These are phyloP conservation scores for Rhinopomastus cyanomelas DNA, from an alignment of 2,113 vertebrate genomes.

Conservation along the genomic window DNA sequence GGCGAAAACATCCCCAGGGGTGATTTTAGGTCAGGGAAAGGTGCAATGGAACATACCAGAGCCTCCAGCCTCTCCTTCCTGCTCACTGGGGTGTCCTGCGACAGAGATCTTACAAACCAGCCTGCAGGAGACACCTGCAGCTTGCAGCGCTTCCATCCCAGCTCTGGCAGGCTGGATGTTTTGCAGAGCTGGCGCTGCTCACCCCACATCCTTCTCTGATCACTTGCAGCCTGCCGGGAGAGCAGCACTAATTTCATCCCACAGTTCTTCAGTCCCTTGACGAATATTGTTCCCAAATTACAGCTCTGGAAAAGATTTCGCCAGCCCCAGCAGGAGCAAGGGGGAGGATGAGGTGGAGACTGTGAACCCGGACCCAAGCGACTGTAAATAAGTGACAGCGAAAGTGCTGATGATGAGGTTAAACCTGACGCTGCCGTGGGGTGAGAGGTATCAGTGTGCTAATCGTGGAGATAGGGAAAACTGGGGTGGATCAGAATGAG, in stretches of 20 bases:
- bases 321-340: neutral
- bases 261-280: constrained; percentile 40
- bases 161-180: neutral
- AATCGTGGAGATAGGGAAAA: no score
- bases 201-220: neutral
- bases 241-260: constrained; percentile 27
- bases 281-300: constrained; percentile 31
- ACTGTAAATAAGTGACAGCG: neutral
- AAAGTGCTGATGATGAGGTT: neutral
- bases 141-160: neutral
- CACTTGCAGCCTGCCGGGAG: neutral
- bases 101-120: neutral
- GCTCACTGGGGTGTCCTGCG: fast-evolving
- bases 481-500: no score
- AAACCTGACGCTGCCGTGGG: neutral
- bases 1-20: neutral
- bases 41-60: neutral
- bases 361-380: neutral
- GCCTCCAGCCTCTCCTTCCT: neutral
- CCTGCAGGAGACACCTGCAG: neutral
- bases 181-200: neutral
- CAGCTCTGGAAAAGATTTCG: constrained; percentile 8
- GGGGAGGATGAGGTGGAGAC: neutral
- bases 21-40: neutral
- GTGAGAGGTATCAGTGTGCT: no score